These are phyloP conservation scores for Patella vulgata DNA, from an alignment of 1,140 invertebrate species.

Conservation along the genomic window DNA sequence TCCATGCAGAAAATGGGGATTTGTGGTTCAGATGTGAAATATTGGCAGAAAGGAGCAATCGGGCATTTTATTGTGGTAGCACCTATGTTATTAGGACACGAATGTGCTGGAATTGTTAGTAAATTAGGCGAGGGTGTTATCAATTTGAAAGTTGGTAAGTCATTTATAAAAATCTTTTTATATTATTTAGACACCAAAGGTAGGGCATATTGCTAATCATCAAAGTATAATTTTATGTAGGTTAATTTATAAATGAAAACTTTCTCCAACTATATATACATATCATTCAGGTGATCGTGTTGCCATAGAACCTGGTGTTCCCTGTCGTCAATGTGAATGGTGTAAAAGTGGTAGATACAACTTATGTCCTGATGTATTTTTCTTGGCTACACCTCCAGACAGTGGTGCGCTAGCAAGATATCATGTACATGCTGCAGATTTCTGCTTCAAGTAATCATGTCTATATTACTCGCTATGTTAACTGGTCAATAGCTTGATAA, in stretches of 20 bases:
- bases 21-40: slow-evolving; percentile 95
- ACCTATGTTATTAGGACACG: slow-evolving; percentile 61
- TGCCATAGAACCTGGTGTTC: slow-evolving; percentile 91
- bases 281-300: slow-evolving; percentile 94
- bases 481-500: too few relatives aligned
- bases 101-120: slow-evolving; percentile 65
- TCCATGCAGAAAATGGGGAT: slow-evolving; percentile 91
- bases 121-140: slow-evolving; percentile 56
- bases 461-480: too few relatives aligned
- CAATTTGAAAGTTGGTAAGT: slow-evolving; percentile 55
- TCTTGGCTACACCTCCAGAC: slow-evolving; percentile 88
- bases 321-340: slow-evolving; percentile 84
- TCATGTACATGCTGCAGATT: slow-evolving; percentile 91
- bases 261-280: too few relatives aligned
- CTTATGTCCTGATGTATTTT: slow-evolving; percentile 82
- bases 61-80: slow-evolving; percentile 52
- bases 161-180: too few relatives aligned
- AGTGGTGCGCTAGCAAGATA: slow-evolving; percentile 86
- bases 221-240: background rate
- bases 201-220: too few relatives aligned
- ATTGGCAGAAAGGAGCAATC: slow-evolving; percentile 83
- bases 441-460: slow-evolving; percentile 79
- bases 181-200: too few relatives aligned
- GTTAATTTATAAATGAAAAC: too few relatives aligned
- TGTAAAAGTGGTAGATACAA: slow-evolving; percentile 92